A percentile compares a stretch with the other conserved stretches of the same genome.
These are phyloP conservation scores for Capromys pilorides DNA, from an alignment of 2,797 vertebrate genomes.

Conservation along the genomic window DNA sequence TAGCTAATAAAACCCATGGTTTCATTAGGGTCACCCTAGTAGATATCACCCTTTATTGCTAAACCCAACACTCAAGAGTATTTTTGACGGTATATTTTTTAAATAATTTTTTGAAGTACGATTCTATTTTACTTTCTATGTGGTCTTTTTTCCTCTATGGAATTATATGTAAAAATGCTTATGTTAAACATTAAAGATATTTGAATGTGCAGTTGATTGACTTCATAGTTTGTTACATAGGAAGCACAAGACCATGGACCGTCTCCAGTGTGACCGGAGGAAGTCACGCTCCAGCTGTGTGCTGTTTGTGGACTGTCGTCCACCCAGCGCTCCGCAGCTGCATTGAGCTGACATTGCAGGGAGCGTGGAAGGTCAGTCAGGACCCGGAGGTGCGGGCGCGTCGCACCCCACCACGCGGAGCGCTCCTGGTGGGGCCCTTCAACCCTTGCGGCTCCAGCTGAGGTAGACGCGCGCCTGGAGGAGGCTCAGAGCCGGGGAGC, in stretches of 20 bases:
- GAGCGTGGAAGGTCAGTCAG: neutral
- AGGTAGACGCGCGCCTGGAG: neutral
- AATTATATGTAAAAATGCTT: constrained; percentile 66
- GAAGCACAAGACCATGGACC: constrained; percentile 46
- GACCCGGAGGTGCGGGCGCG: neutral
- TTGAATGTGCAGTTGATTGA: constrained; percentile 61
- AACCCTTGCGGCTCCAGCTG: neutral
- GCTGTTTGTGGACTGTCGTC: constrained; percentile 39
- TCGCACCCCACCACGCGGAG: neutral
- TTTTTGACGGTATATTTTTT: constrained; percentile 68
- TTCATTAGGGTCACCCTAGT: constrained; percentile 58
- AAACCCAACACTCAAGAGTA: constrained; percentile 64
- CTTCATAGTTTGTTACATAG: constrained; percentile 67
- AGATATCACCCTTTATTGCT: constrained; percentile 55
- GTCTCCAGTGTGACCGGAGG: neutral
- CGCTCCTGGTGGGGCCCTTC: neutral
- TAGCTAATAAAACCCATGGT: constrained; percentile 37
- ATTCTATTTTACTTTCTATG: constrained; percentile 65
- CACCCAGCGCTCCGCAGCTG: neutral
- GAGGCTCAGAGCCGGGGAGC: constrained; percentile 23
- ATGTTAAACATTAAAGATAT: constrained; percentile 65
- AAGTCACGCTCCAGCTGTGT: neutral
- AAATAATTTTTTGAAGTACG: constrained; percentile 62
- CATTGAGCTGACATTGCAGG: neutral
- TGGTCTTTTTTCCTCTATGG: constrained; percentile 52